phyloP scores from a whole-genome alignment of 1,140 invertebrate species.

The Drosophila pandora region DNA sequence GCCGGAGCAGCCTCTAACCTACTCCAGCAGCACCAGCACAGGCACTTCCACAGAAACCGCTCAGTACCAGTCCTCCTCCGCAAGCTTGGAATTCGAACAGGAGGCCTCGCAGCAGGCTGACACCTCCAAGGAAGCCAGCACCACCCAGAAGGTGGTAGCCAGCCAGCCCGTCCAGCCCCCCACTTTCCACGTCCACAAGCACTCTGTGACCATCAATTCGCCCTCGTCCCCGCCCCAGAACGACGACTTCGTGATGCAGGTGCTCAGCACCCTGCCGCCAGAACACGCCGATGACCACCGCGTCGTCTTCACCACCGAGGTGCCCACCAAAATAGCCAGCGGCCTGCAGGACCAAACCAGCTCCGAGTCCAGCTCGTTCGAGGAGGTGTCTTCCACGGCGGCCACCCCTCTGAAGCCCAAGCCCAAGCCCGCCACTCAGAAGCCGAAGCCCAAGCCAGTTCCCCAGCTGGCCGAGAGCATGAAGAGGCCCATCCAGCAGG shows the following conservation, averaged over 20 bases:
- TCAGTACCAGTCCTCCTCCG: slow-evolving; percentile 34
- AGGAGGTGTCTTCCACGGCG: slow-evolving; percentile 54
- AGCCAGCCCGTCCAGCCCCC: slow-evolving; percentile 50
- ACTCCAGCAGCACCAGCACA: slow-evolving; percentile 30
- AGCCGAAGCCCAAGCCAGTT: slow-evolving; percentile 28
- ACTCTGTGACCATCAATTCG: slow-evolving; percentile 69
- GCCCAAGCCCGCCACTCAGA: slow-evolving; percentile 26
- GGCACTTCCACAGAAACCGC: slow-evolving; percentile 51
- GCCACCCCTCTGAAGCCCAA: slow-evolving; percentile 30
- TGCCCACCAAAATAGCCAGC: slow-evolving; percentile 72
- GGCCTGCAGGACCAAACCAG: slow-evolving; percentile 56
- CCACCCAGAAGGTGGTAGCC: slow-evolving; percentile 16
- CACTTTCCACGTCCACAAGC: slow-evolving; percentile 68
- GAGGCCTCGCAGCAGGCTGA: slow-evolving; percentile 27
- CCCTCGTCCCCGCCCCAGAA: slow-evolving; percentile 65
- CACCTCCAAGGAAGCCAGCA: slow-evolving; percentile 22
- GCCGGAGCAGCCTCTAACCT: slow-evolving; percentile 16
- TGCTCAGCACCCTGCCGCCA: slow-evolving; percentile 69
- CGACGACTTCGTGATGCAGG: slow-evolving; percentile 77
- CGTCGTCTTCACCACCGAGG: slow-evolving; percentile 69
- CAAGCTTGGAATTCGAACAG: slow-evolving; percentile 64
- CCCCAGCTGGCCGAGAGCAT: slow-evolving; percentile 41
- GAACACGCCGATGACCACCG: slow-evolving; percentile 57
- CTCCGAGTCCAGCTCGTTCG: slow-evolving; percentile 77
- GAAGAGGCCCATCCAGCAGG: slow-evolving; percentile 36